A percentile compares a stretch with the other conserved stretches of the same genome.
phyloP scores from a whole-genome alignment of 2,888 invertebrate species.

The Amphipoea lucens region DNA sequence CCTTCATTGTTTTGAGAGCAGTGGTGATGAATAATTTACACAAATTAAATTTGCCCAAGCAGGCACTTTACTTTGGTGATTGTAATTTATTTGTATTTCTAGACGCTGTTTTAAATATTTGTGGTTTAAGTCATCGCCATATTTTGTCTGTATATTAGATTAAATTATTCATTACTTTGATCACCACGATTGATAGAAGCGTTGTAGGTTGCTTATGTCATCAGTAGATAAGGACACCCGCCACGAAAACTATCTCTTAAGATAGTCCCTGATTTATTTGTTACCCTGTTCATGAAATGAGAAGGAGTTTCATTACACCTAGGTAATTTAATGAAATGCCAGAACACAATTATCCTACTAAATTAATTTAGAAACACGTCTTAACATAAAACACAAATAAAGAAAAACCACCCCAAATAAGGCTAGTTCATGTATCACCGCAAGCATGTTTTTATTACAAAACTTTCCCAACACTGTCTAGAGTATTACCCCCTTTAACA shows the following conservation, averaged over 20 bases:
- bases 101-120: too few relatives aligned
- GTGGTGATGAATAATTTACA: not conserved
- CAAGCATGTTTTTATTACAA: conserved; percentile 3
- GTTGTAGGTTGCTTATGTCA: not conserved
- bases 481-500: conserved; percentile 4
- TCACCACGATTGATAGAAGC: not conserved
- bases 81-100: not conserved
- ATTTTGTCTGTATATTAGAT: not conserved
- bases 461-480: conserved; percentile 24
- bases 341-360: not conserved
- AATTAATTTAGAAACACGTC: not conserved
- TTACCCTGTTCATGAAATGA: not conserved
- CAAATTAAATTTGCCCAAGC: not conserved
- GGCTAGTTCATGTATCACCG: not conserved
- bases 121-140: not conserved
- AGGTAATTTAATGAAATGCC: not conserved
- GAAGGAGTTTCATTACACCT: not conserved
- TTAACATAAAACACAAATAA: not conserved
- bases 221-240: not conserved
- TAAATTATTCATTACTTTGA: not conserved
- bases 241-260: not conserved
- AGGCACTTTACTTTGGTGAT: not conserved
- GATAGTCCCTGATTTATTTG: not conserved
- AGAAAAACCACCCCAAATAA: not conserved
- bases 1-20: not conserved